phyloP scores from a whole-genome alignment of 1,140 invertebrate species.

The Eupristina koningsbergeri region DNA sequence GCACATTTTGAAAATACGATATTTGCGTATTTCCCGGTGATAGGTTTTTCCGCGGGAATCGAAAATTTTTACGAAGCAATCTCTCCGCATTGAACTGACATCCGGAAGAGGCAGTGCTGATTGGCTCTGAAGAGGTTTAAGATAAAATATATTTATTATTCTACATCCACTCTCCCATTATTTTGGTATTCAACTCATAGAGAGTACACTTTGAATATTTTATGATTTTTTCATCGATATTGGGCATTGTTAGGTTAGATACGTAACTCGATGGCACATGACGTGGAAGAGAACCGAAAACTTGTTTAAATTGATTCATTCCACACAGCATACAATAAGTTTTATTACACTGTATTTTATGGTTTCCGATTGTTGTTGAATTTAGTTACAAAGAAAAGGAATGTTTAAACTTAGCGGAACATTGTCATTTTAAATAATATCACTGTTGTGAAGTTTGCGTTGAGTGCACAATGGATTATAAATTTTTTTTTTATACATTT shows the following conservation, averaged over 20 bases:
- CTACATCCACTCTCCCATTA: not conserved
- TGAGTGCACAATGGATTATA: too few species aligned
- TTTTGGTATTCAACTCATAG: not conserved
- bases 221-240: conserved; percentile 8
- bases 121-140: conserved; percentile 10
- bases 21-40: not conserved
- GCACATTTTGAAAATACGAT: not conserved
- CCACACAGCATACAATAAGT: not conserved
- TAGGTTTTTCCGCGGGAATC: not conserved
- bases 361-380: not conserved
- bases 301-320: conserved; percentile 29
- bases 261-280: conserved; percentile 23
- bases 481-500: too few species aligned
- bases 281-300: conserved; percentile 13
- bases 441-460: conserved; percentile 20
- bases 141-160: conserved; percentile 27
- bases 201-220: conserved; percentile 4
- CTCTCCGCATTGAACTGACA: not conserved
- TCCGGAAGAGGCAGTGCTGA: not conserved
- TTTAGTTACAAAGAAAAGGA: not conserved
- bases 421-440: not conserved
- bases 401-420: not conserved
- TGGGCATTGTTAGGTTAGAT: conserved; percentile 29
- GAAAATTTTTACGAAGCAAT: not conserved
- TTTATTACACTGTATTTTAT: not conserved